A percentile compares a stretch with the other conserved stretches of the same genome.
phyloP scores from a whole-genome alignment of 2,888 invertebrate species.

The Cheilosia variabilis region DNA sequence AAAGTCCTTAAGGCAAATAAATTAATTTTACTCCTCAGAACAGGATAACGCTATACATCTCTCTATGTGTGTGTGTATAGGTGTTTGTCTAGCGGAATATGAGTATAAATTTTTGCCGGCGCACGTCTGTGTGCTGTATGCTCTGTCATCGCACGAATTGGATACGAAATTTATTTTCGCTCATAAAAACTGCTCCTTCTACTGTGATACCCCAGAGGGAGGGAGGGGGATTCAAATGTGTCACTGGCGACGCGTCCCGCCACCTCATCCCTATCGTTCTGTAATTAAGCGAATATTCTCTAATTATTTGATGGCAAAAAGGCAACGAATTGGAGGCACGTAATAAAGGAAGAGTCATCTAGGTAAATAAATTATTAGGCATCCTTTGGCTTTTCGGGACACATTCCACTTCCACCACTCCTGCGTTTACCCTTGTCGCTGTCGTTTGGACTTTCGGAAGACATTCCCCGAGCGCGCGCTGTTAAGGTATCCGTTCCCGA shows the following conservation, averaged over 20 bases:
- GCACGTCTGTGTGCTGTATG: conserved; percentile 27
- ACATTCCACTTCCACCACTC: conserved; percentile 15
- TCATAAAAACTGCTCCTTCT: conserved; percentile 39
- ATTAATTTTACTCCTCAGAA: conserved; percentile 70
- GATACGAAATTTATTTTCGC: conserved; percentile 47
- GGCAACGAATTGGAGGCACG: conserved; percentile 24
- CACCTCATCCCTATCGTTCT: conserved; percentile 1
- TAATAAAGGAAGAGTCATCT: conserved; percentile 63
- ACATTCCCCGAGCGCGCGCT: conserved; percentile 26
- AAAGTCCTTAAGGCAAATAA: conserved; percentile 72
- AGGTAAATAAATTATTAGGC: conserved; percentile 73
- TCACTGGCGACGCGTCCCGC: conserved; percentile 3
- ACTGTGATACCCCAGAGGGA: conserved; percentile 1
- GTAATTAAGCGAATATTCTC: conserved; percentile 74
- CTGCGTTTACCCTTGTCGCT: conserved; percentile 3
- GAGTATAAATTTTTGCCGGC: conserved; percentile 57
- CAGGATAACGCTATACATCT: conserved; percentile 15
- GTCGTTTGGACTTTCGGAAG: conserved; percentile 24
- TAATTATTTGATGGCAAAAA: conserved; percentile 68
- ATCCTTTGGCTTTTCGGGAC: conserved; percentile 44
- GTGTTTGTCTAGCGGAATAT: conserved; percentile 26
- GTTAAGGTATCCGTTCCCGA: conserved; percentile 9
- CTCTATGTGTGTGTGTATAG: conserved; percentile 8
- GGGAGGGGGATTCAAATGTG: conserved; percentile 29
- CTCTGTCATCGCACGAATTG: conserved; percentile 64